Conservation (phyloP, 2,888 invertebrate genomes). For the Cataglyphis cursor region DNA sequence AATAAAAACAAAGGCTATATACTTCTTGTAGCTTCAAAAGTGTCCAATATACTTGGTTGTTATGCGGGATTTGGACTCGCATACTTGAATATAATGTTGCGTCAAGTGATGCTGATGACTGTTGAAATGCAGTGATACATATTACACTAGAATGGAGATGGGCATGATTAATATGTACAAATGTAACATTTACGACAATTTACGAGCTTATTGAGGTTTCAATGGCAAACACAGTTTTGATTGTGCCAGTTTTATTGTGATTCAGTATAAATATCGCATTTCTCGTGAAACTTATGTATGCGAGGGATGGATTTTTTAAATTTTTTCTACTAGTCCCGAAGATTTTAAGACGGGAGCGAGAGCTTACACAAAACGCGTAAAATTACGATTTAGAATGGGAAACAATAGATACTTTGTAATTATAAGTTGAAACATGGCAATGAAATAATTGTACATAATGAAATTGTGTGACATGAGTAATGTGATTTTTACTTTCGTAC, state of each 20-base stretch:
- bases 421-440: conserved; percentile 21
- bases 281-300: neutral
- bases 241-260: conserved; percentile 58
- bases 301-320: conserved; percentile 14
- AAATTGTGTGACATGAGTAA: conserved; percentile 47
- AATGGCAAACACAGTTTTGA: conserved; percentile 27
- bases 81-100: neutral
- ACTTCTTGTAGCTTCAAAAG: conserved; percentile 21
- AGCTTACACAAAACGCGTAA: neutral
- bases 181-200: conserved; percentile 34
- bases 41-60: conserved; percentile 18
- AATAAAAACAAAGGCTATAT: conserved; percentile 5
- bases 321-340: conserved; percentile 36
- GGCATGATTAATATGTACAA: conserved; percentile 27
- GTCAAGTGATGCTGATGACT: neutral
- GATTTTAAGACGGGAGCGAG: neutral
- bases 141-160: conserved; percentile 27
- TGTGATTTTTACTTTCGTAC: conserved; percentile 52
- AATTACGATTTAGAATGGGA: conserved; percentile 12
- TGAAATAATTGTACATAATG: conserved; percentile 68
- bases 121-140: conserved; percentile 5
- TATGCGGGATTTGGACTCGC: neutral
- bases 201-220: conserved; percentile 25
- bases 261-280: conserved; percentile 12
- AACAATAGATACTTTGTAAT: conserved; percentile 25